Conservation (phyloP, 2,888 invertebrate species). For the Drosophila histrio region DNA sequence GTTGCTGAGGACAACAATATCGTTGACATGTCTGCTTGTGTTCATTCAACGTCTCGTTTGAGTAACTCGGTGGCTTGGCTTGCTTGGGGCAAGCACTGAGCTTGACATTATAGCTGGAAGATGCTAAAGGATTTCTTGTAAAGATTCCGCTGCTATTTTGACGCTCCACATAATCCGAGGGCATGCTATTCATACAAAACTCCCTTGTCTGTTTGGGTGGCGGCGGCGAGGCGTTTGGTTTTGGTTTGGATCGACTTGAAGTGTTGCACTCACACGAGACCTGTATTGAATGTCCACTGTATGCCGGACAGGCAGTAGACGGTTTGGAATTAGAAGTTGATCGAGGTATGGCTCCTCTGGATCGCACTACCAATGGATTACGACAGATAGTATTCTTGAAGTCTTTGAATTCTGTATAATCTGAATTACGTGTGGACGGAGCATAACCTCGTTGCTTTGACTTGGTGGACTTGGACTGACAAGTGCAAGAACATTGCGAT, state of each 20-base stretch:
- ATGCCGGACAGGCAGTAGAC: background rate
- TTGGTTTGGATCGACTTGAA: background rate
- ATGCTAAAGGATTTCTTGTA: background rate
- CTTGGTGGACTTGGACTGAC: background rate
- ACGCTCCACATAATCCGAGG: background rate
- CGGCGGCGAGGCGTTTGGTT: background rate
- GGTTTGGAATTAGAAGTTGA: background rate
- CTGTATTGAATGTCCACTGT: background rate
- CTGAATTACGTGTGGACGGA: background rate
- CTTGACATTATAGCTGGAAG: background rate
- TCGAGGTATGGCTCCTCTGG: background rate
- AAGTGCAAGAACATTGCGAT: background rate
- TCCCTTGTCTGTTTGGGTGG: background rate
- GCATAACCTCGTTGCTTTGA: background rate
- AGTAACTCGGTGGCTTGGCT: background rate
- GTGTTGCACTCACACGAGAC: background rate
- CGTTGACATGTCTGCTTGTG: background rate
- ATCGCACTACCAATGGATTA: conserved; percentile 18
- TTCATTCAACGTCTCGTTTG: background rate
- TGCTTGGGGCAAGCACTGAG: background rate
- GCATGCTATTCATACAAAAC: background rate
- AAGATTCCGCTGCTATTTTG: background rate
- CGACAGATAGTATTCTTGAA: background rate
- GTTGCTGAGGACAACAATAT: background rate
- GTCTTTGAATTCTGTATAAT: conserved; percentile 25